Conservation (phyloP, 2,888 invertebrate genomes). For the Meiosimyza decipiens region DNA sequence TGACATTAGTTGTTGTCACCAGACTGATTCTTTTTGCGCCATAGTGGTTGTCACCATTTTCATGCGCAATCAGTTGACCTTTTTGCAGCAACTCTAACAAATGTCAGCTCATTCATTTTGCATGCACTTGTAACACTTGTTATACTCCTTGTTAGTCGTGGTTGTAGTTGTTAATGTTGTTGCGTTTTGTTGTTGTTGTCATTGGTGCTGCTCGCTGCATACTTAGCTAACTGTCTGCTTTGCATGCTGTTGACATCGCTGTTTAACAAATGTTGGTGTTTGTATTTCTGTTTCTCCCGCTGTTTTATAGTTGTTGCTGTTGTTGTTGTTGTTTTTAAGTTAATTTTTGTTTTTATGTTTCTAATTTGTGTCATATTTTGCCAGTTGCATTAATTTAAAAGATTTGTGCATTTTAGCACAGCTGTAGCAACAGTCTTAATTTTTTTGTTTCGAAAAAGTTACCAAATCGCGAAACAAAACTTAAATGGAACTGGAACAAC, state of each 20-base stretch:
- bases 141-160: background rate
- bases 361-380: conserved; percentile 25
- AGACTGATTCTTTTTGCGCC: background rate
- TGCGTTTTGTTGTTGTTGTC: conserved; percentile 10
- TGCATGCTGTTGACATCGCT: conserved; percentile 37
- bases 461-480: too few species aligned
- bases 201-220: conserved; percentile 3
- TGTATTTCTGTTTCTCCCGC: background rate
- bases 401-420: background rate
- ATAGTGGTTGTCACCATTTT: conserved; percentile 8
- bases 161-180: conserved; percentile 19
- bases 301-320: background rate
- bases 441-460: too few species aligned
- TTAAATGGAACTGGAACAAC: too few species aligned
- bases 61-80: conserved; percentile 11
- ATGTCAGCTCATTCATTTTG: conserved; percentile 38
- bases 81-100: conserved; percentile 34
- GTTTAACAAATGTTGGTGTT: conserved; percentile 31
- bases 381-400: conserved; percentile 1
- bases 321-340: background rate
- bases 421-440: too few species aligned
- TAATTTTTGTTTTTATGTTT: background rate
- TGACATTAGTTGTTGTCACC: background rate
- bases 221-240: conserved; percentile 10
- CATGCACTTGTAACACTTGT: conserved; percentile 22